These are phyloP conservation scores for Pachycephala philippinensis DNA, from an alignment of 2,113 vertebrate species.

Conservation along the genomic window DNA sequence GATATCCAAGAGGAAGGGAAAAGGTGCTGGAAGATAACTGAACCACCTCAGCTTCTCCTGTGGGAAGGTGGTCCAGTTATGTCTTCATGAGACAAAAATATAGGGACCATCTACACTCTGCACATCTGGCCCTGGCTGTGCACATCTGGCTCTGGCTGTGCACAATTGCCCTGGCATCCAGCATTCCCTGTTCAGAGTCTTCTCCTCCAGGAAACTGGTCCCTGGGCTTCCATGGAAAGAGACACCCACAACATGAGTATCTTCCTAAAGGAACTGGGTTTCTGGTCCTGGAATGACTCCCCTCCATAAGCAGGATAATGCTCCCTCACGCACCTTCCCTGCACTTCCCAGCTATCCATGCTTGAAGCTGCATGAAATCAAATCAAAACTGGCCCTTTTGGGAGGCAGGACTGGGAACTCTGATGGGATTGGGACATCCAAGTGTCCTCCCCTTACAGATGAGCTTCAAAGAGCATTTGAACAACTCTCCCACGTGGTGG, in stretches of 20 bases:
- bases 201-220: background rate
- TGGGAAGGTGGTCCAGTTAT: background rate
- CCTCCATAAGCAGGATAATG: background rate
- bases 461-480: background rate
- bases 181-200: background rate
- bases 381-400: background rate
- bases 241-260: background rate
- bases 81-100: background rate
- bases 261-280: background rate
- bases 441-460: background rate
- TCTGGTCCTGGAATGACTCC: background rate
- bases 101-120: background rate
- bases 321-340: background rate
- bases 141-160: background rate
- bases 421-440: background rate
- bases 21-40: background rate
- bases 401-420: background rate
- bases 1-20: rapidly evolving
- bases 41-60: background rate
- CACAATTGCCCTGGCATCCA: background rate
- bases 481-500: background rate
- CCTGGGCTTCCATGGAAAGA: background rate
- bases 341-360: background rate
- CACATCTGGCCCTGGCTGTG: background rate
- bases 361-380: background rate